phyloP scores from a whole-genome alignment of 1,140 invertebrate species.

The Leguminivora glycinivorella region DNA sequence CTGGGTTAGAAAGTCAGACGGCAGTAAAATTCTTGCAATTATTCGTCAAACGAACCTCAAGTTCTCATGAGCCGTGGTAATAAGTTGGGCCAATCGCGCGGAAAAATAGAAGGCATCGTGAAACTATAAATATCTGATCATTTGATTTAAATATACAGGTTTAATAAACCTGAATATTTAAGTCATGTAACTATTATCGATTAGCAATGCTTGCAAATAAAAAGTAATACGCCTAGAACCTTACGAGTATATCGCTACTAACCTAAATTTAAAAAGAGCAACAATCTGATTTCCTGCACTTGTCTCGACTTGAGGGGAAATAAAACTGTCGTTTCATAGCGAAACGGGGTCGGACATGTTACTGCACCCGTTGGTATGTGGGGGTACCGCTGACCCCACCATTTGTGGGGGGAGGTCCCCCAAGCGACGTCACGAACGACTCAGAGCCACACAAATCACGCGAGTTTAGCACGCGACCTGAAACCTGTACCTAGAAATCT shows the following conservation, averaged over 20 bases:
- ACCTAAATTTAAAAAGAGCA: conserved; percentile 35
- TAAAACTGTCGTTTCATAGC: conserved; percentile 67
- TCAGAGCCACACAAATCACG: conserved; percentile 67
- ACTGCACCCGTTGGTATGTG: conserved; percentile 65
- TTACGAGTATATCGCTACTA: conserved; percentile 13
- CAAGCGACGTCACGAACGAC: conserved; percentile 57
- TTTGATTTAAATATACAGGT: no score
- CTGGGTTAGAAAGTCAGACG: no score
- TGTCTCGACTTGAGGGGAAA: conserved; percentile 53
- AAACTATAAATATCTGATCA: no score
- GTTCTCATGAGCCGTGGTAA: no score
- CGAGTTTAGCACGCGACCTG: conserved; percentile 60
- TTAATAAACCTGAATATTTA: no score
- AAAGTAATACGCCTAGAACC: no score
- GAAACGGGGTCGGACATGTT: conserved; percentile 63
- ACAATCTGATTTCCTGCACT: conserved; percentile 49
- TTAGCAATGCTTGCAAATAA: no score
- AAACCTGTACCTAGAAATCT: conserved; percentile 35
- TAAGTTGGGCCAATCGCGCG: no score
- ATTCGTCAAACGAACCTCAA: no score
- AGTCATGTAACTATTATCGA: no score
- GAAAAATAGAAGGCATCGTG: no score
- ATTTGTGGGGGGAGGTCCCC: conserved; percentile 40
- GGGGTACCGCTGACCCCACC: conserved; percentile 48
- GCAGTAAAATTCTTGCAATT: no score